Evolutionary conservation across 1,140 invertebrate genomes (phyloP).

Genomic region (Trachelipus rathkii): DNA sequence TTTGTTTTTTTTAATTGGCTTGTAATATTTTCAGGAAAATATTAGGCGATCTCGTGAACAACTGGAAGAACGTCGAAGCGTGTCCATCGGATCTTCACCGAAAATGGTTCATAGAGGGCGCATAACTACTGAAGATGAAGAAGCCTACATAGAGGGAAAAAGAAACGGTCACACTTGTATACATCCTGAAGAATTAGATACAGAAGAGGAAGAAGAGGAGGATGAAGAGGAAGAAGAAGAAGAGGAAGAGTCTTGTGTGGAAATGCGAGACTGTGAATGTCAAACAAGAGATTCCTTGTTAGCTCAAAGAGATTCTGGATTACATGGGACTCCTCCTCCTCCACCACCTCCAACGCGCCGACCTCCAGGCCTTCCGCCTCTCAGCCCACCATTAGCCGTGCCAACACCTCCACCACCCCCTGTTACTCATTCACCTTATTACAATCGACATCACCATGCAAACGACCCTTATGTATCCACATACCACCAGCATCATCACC

Average conservation of each 20-base stretch:
- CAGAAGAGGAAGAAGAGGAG: slow-evolving; percentile 46
- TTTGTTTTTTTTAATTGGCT: too few species aligned
- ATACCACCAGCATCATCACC: slow-evolving; percentile 28
- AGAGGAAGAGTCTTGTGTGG: slow-evolving; percentile 50
- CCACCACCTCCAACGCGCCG: slow-evolving; percentile 43
- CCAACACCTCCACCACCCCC: slow-evolving; percentile 45
- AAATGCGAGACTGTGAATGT: slow-evolving; percentile 71
- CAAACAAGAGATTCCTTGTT: slow-evolving; percentile 74
- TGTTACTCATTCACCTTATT: slow-evolving; percentile 45
- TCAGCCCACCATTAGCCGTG: slow-evolving; percentile 35
- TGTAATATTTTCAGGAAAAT: slow-evolving; percentile 63
- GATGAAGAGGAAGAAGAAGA: slow-evolving; percentile 42
- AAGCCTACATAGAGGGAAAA: slow-evolving; percentile 55
- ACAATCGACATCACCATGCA: slow-evolving; percentile 26
- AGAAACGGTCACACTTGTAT: slow-evolving; percentile 53
- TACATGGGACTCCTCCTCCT: slow-evolving; percentile 37
- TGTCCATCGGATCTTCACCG: slow-evolving; percentile 35
- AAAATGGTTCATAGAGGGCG: slow-evolving; percentile 19
- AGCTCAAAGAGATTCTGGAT: slow-evolving; percentile 50
- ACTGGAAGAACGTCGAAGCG: slow-evolving; percentile 38
- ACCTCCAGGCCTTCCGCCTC: slow-evolving; percentile 36
- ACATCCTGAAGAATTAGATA: slow-evolving; percentile 38
- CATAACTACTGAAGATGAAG: slow-evolving; percentile 34
- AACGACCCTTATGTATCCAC: slow-evolving; percentile 32
- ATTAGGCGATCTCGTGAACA: slow-evolving; percentile 65